Base-by-base conservation (phyloP, 2,797 vertebrate species). In the Anabas testudineus region DNA sequence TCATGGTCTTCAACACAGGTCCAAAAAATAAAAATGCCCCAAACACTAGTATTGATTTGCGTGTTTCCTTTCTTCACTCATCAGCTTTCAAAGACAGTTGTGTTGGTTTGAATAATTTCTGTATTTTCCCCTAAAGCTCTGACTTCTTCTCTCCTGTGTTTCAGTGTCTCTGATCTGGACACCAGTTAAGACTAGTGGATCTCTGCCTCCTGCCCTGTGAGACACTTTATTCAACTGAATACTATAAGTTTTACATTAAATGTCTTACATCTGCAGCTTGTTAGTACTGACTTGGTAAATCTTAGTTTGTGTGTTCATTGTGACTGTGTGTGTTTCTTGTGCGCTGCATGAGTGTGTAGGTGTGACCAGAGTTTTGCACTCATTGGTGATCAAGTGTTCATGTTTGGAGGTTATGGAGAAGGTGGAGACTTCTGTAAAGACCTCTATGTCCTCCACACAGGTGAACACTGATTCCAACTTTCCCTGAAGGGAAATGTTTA, bases 1-100 rank as follows among this genome's bases (percentile, higher is more conserved):
- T 95, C 54, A 76, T 92, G 87, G 87, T 95, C 79, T 93, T 95
- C 80, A 95, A 87, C 87, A 94, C 93, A 80, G 91, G 94, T 94
- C 14, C 2, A 2, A 30, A n/a, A 32, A 28, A 24, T 22, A 21
- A 2, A 14, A 53, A 36, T 14, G 30, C 48, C 16, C 42, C 2
- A 10, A 4, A 24, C 3, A 58, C 14, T 18, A 10, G 26, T 21
- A 3, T 39, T 21, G 16, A 34, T 16, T 19, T n/a, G 2, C 30
- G 26, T 42, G 2, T 34, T 4, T 24, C 10, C 3, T 19, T 37
- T 42, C 1, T 24, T 24, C 1, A 18, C 47, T 18, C 42, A 22
- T 15, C 2, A 43, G 0, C 2, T 53, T 3, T 4, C 61, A 9
- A 34, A 10, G 7, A 34, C 8, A 34, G 32, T 10, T 34, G 4